Base-by-base conservation (phyloP, 2,888 invertebrate species). In the Tiphia femorata region DNA sequence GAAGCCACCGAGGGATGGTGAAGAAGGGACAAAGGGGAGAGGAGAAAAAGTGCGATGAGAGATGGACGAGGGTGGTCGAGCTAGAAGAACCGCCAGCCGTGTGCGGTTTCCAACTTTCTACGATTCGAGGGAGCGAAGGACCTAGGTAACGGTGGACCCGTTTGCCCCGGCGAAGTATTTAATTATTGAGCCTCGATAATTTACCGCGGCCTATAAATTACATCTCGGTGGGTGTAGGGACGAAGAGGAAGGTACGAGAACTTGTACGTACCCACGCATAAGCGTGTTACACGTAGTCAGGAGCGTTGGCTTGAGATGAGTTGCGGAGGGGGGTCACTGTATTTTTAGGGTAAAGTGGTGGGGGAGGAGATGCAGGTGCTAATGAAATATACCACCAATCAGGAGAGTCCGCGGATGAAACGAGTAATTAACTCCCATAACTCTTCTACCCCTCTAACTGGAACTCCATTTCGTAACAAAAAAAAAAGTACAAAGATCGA, bases 381-480 rank as follows among this genome's bases (percentile, higher is more conserved):
- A 73, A 73, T 71, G 64, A 73, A 72, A 73, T 75, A 64, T 65
- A 64, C 67, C 70, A 68, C 72, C 72, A 76, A 76, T 73, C 74
- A 70, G 69, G 59, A 61, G 64, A 64, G 65, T 64, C 65, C 65
- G 53, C 52, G 66, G 60, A 57, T 69, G 61, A 68, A 74, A 72
- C 73, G 69, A 73, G 75, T 73, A 77, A 78, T 78, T 78, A 78
- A 75, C 73, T 70, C 69, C 74, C 75, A 75, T 78, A 76, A 76
- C 62, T 76, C 75, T 73, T 73, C 62, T 43, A 50, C 49, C 59
- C 58, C 55, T 62, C 62, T 65, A 66, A 63, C 64, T 58, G 62
- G 62, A 54, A 50, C 61, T 58, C 53, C 48, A 62, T 63, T 54
- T 51, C 55, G 56, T 58, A 47, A 30, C 16, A 38, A 27, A 25